These are phyloP conservation scores for Phrynocephalus versicolor DNA, from an alignment of 2,113 vertebrate genomes.

Conservation along the genomic window DNA sequence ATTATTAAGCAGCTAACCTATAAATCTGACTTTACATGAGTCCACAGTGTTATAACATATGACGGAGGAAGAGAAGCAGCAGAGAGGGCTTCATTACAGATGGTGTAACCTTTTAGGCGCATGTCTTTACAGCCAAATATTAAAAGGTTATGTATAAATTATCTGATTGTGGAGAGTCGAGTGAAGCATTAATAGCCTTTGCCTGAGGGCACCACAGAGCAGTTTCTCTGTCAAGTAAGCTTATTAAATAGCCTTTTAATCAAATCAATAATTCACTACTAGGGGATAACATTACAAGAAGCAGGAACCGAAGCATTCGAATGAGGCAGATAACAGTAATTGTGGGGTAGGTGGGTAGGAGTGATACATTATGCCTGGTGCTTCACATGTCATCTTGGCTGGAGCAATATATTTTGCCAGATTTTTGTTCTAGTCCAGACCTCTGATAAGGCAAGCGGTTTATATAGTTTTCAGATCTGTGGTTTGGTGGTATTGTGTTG, in stretches of 20 bases:
- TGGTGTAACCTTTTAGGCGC: slow-evolving; percentile 11
- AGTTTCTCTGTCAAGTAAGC: slow-evolving; percentile 58
- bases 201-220: slow-evolving; percentile 36
- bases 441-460: background rate
- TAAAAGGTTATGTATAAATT: slow-evolving; percentile 43
- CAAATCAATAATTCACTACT: slow-evolving; percentile 56
- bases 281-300: slow-evolving; percentile 24
- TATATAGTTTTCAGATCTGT: background rate
- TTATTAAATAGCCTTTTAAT: slow-evolving; percentile 67
- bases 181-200: slow-evolving; percentile 29
- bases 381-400: background rate
- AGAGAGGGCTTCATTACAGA: background rate
- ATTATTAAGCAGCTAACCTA: background rate
- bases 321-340: slow-evolving; percentile 37
- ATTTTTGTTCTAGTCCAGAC: background rate
- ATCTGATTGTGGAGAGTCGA: background rate
- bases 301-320: slow-evolving; percentile 32
- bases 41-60: background rate
- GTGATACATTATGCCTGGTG: background rate
- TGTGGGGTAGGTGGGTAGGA: fast-evolving
- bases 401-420: background rate
- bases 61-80: background rate
- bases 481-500: background rate
- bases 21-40: background rate
- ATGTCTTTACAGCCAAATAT: slow-evolving; percentile 20